Conservation (phyloP, 2,797 vertebrate species). For the Eulemur albifrons region DNA sequence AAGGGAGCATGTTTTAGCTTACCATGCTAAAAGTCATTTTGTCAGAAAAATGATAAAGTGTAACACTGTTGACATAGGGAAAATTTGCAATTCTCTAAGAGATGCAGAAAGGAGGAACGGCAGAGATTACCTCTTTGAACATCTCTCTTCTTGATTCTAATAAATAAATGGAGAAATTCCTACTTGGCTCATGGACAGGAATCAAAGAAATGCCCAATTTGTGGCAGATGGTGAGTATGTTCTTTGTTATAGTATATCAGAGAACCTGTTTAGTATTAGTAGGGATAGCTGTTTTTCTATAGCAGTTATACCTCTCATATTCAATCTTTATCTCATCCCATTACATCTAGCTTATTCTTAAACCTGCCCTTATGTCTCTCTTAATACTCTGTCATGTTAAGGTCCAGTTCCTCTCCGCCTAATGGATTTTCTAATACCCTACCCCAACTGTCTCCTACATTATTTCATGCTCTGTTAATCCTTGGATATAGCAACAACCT, state of each 20-base stretch:
- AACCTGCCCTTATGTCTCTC: background rate
- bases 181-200: background rate
- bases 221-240: background rate
- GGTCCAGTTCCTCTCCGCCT: background rate
- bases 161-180: constrained; percentile 1
- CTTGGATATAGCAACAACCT: background rate
- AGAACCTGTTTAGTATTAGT: background rate
- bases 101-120: background rate
- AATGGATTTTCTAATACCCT: background rate
- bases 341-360: background rate
- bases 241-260: background rate
- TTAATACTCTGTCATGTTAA: background rate
- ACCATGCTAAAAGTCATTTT: background rate
- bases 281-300: background rate
- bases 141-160: background rate
- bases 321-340: background rate
- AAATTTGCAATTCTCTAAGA: constrained; percentile 12
- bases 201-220: background rate
- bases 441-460: background rate
- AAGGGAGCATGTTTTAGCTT: background rate
- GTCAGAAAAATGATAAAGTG: background rate
- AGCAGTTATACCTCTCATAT: background rate
- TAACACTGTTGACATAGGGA: background rate
- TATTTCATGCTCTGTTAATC: background rate
- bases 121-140: background rate